A percentile compares a stretch with the other conserved stretches of the same genome.
Conservation (phyloP, 2,113 vertebrate genomes). For the Mixornis gularis region DNA sequence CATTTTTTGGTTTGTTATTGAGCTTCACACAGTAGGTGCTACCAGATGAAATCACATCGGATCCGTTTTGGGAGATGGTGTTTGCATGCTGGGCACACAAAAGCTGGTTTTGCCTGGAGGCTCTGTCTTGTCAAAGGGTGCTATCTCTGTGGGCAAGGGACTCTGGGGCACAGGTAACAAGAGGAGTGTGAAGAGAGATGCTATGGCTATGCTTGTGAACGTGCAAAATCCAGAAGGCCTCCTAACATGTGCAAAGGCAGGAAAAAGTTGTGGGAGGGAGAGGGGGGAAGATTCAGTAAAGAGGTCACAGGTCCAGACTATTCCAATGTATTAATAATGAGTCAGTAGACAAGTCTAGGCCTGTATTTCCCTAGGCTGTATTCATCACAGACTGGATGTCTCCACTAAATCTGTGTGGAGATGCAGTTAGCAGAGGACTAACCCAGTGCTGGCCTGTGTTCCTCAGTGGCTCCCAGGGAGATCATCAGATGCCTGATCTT, state of each 20-base stretch:
- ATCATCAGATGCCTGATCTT: background rate
- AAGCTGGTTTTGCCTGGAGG: background rate
- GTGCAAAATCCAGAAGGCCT: background rate
- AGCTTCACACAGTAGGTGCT: accelerated
- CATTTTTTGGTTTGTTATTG: background rate
- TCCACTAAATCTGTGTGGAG: constrained; percentile 18
- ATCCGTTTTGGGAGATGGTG: accelerated
- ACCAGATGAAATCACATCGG: background rate
- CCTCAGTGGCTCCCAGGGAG: background rate
- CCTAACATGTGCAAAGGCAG: accelerated
- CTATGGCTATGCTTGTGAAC: background rate
- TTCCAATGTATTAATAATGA: constrained; percentile 61
- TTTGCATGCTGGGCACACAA: background rate
- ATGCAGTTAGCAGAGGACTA: background rate
- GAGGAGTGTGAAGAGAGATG: background rate
- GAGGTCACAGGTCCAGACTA: constrained; percentile 48
- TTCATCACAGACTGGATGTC: constrained; percentile 28
- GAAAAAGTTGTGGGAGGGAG: background rate
- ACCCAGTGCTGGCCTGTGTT: background rate
- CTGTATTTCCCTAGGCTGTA: constrained; percentile 35
- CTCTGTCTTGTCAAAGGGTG: background rate
- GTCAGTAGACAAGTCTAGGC: constrained; percentile 38
- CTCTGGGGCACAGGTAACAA: background rate
- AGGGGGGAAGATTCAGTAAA: background rate
- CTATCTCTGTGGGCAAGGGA: background rate